phyloP scores from a whole-genome alignment of 2,113 vertebrate species.

The Alligator mississippiensis region DNA sequence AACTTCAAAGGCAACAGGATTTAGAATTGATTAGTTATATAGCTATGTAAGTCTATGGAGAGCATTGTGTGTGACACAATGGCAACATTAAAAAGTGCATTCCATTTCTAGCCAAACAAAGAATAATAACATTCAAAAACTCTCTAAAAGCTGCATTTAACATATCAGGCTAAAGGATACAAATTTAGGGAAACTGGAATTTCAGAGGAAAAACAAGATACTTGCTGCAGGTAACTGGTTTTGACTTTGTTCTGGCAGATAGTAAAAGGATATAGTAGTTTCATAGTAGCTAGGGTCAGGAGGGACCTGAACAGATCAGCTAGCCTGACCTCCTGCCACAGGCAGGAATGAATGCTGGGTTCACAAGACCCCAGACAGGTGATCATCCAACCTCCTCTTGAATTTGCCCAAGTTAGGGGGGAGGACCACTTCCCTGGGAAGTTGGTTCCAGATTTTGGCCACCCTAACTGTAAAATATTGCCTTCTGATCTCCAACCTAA shows the following conservation, averaged over 20 bases:
- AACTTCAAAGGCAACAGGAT: not conserved
- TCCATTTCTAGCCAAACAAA: not conserved
- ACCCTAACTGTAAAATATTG: too few relatives aligned
- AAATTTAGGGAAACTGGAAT: not conserved
- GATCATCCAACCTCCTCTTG: too few relatives aligned
- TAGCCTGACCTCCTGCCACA: too few relatives aligned
- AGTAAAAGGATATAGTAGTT: too few relatives aligned
- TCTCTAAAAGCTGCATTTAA: not conserved
- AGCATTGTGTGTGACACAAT: not conserved
- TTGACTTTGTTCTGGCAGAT: not conserved
- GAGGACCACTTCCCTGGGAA: too few relatives aligned
- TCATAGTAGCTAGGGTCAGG: too few relatives aligned
- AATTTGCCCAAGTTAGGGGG: too few relatives aligned
- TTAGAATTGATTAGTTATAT: not conserved
- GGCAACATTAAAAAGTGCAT: not conserved
- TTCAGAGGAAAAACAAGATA: not conserved
- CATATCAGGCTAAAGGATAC: not conserved
- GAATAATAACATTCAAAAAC: not conserved
- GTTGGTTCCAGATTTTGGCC: too few relatives aligned
- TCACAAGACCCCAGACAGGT: too few relatives aligned
- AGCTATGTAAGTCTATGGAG: not conserved
- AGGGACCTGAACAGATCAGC: too few relatives aligned
- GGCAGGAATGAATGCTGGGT: too few relatives aligned
- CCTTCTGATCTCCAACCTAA: too few relatives aligned
- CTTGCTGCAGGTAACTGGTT: not conserved